Evolutionary conservation across 1,140 invertebrate genomes (phyloP).

Genomic region (Leptoteleia sp.): DNA sequence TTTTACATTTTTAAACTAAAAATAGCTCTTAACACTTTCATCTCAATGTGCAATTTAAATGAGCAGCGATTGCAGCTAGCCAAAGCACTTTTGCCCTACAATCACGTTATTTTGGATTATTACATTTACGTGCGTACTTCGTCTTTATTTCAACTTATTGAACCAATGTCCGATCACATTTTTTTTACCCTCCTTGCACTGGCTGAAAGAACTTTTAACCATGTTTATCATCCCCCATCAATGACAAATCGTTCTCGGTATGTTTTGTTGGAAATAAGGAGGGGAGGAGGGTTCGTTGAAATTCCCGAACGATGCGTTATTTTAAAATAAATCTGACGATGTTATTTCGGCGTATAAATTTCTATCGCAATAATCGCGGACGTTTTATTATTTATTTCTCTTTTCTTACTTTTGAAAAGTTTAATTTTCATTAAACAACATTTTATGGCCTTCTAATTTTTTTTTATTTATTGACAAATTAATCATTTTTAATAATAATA

Average conservation of each 20-base stretch:
- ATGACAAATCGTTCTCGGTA: slow-evolving; percentile 8
- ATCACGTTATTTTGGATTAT: background rate
- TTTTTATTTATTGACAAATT: no score
- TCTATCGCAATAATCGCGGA: background rate
- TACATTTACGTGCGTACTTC: slow-evolving; percentile 2
- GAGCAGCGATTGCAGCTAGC: no score
- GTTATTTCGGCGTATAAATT: slow-evolving; percentile 3
- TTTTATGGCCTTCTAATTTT: no score
- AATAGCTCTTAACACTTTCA: no score
- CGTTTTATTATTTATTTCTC: background rate
- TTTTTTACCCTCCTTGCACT: slow-evolving; percentile 16
- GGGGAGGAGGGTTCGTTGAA: no score
- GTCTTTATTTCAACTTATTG: slow-evolving; percentile 4
- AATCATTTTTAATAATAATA: no score
- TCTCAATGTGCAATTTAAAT: no score
- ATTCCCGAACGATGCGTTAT: slow-evolving; percentile 11
- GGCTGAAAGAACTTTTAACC: background rate
- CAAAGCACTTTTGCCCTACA: background rate
- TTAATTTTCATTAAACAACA: no score
- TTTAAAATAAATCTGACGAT: slow-evolving; percentile 8
- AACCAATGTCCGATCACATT: slow-evolving; percentile 8
- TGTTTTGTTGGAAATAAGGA: slow-evolving; percentile 6
- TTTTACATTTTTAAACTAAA: no score
- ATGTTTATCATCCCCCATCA: slow-evolving; percentile 15
- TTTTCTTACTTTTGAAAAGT: no score